Evolutionary conservation across 2,113 vertebrate genomes (phyloP).

Genomic region (Oceanodroma tethys): DNA sequence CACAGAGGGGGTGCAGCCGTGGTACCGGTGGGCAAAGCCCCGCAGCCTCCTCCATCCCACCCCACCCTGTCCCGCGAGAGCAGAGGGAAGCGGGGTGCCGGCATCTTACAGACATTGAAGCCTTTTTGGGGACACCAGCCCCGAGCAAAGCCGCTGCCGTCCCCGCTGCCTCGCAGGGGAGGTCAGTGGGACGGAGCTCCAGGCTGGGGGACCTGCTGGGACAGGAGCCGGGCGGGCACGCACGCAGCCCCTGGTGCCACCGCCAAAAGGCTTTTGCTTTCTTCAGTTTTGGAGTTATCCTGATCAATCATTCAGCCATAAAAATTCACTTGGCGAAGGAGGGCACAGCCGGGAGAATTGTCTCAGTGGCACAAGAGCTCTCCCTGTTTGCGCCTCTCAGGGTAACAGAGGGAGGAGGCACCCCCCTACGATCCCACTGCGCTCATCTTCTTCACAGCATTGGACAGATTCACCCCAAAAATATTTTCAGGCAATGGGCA

Average conservation of each 20-base stretch:
- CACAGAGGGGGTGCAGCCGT: fast-evolving
- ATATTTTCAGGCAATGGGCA: background rate
- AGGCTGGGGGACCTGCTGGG: background rate
- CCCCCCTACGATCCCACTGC: fast-evolving
- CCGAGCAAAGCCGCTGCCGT: fast-evolving
- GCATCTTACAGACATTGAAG: background rate
- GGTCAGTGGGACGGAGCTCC: background rate
- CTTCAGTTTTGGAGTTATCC: background rate
- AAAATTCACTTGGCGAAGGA: fast-evolving
- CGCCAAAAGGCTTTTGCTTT: background rate
- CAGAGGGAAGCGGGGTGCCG: fast-evolving
- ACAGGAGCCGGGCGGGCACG: background rate
- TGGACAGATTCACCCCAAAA: background rate
- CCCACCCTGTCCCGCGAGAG: fast-evolving
- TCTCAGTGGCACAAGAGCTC: fast-evolving
- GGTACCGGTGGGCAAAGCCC: fast-evolving
- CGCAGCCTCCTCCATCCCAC: too few species aligned
- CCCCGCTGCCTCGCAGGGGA: background rate
- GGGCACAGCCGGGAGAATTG: fast-evolving
- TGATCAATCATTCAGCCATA: background rate
- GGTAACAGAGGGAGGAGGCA: background rate
- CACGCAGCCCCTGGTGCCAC: background rate
- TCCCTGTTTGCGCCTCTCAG: background rate
- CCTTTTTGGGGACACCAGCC: background rate
- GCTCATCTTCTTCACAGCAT: fast-evolving